These are phyloP conservation scores for Cercopithecus diana DNA, from an alignment of 2,797 vertebrate genomes.

Conservation along the genomic window DNA sequence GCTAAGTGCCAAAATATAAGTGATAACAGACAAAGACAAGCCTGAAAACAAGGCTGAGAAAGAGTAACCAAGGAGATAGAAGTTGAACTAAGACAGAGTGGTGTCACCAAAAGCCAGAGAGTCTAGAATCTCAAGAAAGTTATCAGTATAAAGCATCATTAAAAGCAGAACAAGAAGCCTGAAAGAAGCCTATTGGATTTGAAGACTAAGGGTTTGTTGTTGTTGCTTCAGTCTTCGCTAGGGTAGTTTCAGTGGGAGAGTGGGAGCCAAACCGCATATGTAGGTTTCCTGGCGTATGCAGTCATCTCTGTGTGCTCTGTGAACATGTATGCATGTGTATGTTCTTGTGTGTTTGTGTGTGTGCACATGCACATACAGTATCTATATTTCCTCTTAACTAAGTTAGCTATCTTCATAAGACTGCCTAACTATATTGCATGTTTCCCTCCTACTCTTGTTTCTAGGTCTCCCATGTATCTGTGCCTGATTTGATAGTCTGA, in stretches of 20 bases:
- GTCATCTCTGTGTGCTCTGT: background rate
- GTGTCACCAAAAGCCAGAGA: background rate
- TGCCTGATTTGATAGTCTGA: background rate
- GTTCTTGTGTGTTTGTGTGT: too few relatives aligned
- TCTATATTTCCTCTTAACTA: background rate
- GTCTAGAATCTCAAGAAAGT: background rate
- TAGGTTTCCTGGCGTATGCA: background rate
- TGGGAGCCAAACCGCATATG: background rate
- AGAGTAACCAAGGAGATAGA: background rate
- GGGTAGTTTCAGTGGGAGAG: background rate
- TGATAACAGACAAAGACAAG: background rate
- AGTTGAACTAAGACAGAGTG: background rate
- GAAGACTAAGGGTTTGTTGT: background rate
- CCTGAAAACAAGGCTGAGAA: background rate
- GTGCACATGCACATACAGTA: fast-evolving
- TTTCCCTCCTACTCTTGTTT: background rate
- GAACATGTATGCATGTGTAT: background rate
- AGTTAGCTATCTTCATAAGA: background rate
- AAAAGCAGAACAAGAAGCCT: background rate
- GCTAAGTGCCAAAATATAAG: background rate
- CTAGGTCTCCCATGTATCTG: background rate
- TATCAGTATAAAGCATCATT: background rate
- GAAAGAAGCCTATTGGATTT: background rate
- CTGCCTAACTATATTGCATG: background rate
- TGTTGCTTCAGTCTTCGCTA: background rate